Evolutionary conservation across 1,140 invertebrate genomes (phyloP).

Genomic region (Venturia canescens): DNA sequence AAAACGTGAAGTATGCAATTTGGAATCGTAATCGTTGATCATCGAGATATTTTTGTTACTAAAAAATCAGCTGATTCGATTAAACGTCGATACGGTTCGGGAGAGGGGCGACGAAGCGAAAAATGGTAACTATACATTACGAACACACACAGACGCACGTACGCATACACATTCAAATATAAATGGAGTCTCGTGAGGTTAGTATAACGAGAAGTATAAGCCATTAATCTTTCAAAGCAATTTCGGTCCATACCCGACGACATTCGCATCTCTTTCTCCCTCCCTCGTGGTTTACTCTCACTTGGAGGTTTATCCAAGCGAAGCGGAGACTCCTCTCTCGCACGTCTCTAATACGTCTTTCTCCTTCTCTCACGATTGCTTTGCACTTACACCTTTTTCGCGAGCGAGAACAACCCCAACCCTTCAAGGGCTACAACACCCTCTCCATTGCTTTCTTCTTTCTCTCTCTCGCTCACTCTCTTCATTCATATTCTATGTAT

Average conservation of each 20-base stretch:
- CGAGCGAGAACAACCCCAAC: conserved; percentile 19
- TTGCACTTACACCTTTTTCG: conserved; percentile 38
- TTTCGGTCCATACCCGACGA: conserved; percentile 49
- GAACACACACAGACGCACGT: neutral
- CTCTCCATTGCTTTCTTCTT: neutral
- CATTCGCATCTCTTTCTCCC: conserved; percentile 43
- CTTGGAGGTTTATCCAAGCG: conserved; percentile 31
- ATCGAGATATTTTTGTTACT: neutral
- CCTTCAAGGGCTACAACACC: conserved; percentile 21
- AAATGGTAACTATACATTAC: conserved; percentile 12
- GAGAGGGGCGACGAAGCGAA: neutral
- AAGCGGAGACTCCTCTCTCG: conserved; percentile 37
- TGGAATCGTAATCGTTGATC: neutral
- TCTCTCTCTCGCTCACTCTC: conserved; percentile 9
- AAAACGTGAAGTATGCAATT: neutral
- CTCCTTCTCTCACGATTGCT: conserved; percentile 33
- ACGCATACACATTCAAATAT: conserved; percentile 12
- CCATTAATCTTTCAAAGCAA: conserved; percentile 57
- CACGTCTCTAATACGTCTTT: conserved; percentile 27
- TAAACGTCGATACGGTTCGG: neutral
- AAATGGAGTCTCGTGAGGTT: neutral
- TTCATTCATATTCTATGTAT: neutral
- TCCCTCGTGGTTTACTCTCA: conserved; percentile 31
- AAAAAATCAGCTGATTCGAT: neutral
- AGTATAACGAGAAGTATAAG: conserved; percentile 49